Evolutionary conservation across 2,888 invertebrate genomes (phyloP).

Genomic region (Hydrotaea cyrtoneurina): DNA sequence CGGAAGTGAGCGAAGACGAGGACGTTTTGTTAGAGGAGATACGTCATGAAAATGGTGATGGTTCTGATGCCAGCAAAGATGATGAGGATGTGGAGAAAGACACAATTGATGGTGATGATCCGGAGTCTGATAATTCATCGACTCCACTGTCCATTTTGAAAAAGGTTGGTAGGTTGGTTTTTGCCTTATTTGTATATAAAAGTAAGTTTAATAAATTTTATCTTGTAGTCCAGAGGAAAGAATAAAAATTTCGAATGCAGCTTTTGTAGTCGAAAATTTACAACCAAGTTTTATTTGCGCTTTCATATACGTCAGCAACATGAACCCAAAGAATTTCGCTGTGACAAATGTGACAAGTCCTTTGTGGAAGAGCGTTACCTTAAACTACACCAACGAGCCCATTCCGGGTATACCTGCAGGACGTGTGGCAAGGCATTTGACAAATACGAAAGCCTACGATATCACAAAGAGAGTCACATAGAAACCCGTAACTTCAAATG

Average conservation of each 20-base stretch:
- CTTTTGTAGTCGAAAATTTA: slow-evolving; percentile 64
- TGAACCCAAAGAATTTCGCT: slow-evolving; percentile 60
- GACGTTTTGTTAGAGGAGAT: not conserved
- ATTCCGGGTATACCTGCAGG: slow-evolving; percentile 72
- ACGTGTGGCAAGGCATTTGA: slow-evolving; percentile 72
- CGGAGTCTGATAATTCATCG: slow-evolving; percentile 4
- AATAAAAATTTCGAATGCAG: slow-evolving; percentile 72
- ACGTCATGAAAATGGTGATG: not conserved
- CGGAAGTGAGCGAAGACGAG: not conserved
- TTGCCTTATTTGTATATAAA: not conserved
- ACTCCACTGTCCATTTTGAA: slow-evolving; percentile 15
- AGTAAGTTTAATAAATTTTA: too few relatives aligned
- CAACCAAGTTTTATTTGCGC: slow-evolving; percentile 60
- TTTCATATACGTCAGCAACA: slow-evolving; percentile 63
- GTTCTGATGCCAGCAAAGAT: not conserved
- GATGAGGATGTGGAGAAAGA: not conserved
- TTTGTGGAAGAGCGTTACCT: slow-evolving; percentile 65
- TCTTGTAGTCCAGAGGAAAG: not conserved
- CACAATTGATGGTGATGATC: not conserved
- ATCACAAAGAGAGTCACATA: slow-evolving; percentile 72
- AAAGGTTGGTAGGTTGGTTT: slow-evolving; percentile 36
- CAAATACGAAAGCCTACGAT: slow-evolving; percentile 73
- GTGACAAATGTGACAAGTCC: slow-evolving; percentile 64
- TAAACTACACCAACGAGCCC: slow-evolving; percentile 61
- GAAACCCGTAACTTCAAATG: slow-evolving; percentile 72